Conservation (phyloP, 92 coral and sea anemone species). For the Chrysogorgia sp. region DNA sequence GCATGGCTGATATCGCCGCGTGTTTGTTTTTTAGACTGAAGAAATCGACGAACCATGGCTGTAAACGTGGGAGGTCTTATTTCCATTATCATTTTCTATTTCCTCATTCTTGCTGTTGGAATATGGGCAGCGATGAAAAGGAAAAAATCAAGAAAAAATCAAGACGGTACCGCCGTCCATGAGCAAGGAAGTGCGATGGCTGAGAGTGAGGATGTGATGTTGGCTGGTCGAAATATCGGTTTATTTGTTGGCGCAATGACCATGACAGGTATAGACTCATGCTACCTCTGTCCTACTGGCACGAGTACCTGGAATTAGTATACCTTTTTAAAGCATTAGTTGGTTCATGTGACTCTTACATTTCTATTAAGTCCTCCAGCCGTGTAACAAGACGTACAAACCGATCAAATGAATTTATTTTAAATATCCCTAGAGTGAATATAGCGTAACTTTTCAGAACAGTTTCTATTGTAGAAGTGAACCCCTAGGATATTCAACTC, state of each 20-base stretch:
- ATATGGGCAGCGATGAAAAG: slow-evolving; percentile 63
- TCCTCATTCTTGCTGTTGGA: slow-evolving; percentile 58
- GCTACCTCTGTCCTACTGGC: no score
- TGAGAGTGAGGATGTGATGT: slow-evolving; percentile 71
- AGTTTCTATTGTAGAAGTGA: no score
- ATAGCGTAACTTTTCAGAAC: no score
- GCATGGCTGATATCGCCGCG: neutral
- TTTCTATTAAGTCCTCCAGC: no score
- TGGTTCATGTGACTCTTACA: no score
- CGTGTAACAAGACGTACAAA: no score
- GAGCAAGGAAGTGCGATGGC: neutral
- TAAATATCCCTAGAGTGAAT: no score
- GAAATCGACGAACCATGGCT: slow-evolving; percentile 31
- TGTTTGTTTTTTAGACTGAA: neutral
- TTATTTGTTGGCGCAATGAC: slow-evolving; percentile 74
- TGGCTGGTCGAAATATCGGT: slow-evolving; percentile 79
- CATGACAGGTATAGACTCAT: slow-evolving; percentile 69
- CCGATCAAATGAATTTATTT: no score
- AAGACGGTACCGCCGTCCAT: neutral
- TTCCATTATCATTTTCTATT: slow-evolving; percentile 55
- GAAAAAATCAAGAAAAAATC: neutral
- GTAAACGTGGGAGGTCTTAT: slow-evolving; percentile 58
- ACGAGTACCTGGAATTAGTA: no score
- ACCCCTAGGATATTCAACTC: no score
- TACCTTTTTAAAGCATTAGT: no score